Conservation (phyloP, 1,140 invertebrate genomes). For the Brachionus asplanchnoidis region DNA sequence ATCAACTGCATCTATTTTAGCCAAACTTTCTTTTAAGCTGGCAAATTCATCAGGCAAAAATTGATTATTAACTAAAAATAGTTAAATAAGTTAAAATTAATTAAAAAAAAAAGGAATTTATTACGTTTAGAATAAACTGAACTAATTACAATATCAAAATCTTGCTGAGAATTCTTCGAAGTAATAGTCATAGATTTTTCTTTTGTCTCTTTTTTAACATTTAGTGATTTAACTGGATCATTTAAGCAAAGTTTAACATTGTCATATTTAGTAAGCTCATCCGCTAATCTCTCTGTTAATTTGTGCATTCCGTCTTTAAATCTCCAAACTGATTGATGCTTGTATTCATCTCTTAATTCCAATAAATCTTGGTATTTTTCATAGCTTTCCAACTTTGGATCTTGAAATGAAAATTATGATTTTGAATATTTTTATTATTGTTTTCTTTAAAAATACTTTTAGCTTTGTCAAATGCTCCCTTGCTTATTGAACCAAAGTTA, state of each 20-base stretch:
- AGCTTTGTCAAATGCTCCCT: slow-evolving; percentile 12
- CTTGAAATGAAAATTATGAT: background rate
- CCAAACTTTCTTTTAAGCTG: background rate
- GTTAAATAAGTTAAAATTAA: background rate
- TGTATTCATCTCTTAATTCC: background rate
- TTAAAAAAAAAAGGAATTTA: background rate
- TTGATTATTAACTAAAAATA: background rate
- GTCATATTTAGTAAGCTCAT: slow-evolving; percentile 18
- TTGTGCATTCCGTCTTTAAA: slow-evolving; percentile 36
- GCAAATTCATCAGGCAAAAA: background rate
- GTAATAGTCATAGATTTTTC: background rate
- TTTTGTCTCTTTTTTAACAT: background rate
- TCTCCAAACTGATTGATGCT: slow-evolving; percentile 32
- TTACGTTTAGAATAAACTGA: slow-evolving; percentile 17
- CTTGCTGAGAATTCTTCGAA: background rate
- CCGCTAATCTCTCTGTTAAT: background rate
- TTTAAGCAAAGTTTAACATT: slow-evolving; percentile 12
- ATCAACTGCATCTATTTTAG: slow-evolving; percentile 33
- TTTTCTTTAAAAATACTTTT: slow-evolving; percentile 17
- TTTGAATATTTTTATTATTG: background rate
- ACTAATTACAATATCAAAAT: slow-evolving; percentile 9
- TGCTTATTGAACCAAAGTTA: slow-evolving; percentile 7
- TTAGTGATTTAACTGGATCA: background rate
- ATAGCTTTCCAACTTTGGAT: background rate
- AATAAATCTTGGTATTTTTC: slow-evolving; percentile 24